Evolutionary conservation across 1,140 invertebrate genomes (phyloP).

Genomic region (Ceratina calcarata): DNA sequence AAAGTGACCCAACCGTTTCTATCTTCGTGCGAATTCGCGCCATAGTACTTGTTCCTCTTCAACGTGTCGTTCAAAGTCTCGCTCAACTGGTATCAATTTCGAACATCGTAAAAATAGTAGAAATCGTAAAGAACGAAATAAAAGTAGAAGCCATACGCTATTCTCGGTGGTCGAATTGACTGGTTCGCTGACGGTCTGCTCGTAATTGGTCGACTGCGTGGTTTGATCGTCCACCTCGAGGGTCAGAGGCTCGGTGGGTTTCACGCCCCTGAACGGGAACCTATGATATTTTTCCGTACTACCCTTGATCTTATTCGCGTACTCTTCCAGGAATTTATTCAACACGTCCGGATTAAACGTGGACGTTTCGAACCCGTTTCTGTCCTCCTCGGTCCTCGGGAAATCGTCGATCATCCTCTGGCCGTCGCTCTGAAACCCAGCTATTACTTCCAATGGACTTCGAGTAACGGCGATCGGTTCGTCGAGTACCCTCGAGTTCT

Average conservation of each 20-base stretch:
- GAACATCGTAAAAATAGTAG: too few relatives aligned
- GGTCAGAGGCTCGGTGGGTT: slow-evolving; percentile 77
- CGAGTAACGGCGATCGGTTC: slow-evolving; percentile 49
- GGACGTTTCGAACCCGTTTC: slow-evolving; percentile 72
- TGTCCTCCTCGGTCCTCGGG: slow-evolving; percentile 47
- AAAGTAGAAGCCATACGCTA: slow-evolving; percentile 28
- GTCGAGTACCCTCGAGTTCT: slow-evolving; percentile 41
- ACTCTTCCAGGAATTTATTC: slow-evolving; percentile 82
- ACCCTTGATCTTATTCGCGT: slow-evolving; percentile 81
- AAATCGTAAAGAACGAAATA: background rate
- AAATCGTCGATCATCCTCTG: slow-evolving; percentile 50
- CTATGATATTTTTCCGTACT: slow-evolving; percentile 74
- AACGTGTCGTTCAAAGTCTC: slow-evolving; percentile 77
- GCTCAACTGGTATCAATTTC: slow-evolving; percentile 54
- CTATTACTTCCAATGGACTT: slow-evolving; percentile 27
- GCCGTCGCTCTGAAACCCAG: slow-evolving; percentile 17
- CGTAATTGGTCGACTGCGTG: slow-evolving; percentile 69
- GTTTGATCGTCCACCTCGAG: slow-evolving; percentile 76
- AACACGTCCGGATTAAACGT: slow-evolving; percentile 80
- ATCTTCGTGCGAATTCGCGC: slow-evolving; percentile 84
- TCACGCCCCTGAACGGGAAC: slow-evolving; percentile 77
- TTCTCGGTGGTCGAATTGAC: slow-evolving; percentile 42
- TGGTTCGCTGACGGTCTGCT: slow-evolving; percentile 43
- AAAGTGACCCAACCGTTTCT: slow-evolving; percentile 88
- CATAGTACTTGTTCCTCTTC: slow-evolving; percentile 78